Conservation (phyloP, 35 echinoderm and acorn worm species). For the Apostichopus parvimensis region DNA sequence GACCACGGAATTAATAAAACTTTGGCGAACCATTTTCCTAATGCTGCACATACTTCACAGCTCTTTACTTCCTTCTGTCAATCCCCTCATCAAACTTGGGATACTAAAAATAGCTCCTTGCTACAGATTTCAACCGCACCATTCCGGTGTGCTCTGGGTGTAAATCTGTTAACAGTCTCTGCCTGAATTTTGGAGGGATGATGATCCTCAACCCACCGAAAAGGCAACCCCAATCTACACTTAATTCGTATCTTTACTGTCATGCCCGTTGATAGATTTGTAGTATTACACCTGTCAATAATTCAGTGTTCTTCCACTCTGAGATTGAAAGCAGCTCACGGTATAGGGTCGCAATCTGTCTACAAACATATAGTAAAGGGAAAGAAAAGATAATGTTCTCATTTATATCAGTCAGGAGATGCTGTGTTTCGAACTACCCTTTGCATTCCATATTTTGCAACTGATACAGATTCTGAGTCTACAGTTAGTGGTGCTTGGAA, state of each 20-base stretch:
- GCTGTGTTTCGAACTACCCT: no score
- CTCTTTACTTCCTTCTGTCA: conserved; percentile 43
- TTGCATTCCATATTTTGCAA: no score
- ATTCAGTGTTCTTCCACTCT: conserved; percentile 37
- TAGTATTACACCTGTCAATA: conserved; percentile 14
- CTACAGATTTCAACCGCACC: conserved; percentile 72
- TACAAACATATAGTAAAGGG: no score
- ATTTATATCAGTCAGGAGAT: no score
- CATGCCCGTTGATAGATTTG: no score
- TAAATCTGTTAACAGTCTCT: conserved; percentile 67
- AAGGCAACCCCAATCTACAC: conserved; percentile 60
- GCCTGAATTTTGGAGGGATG: conserved; percentile 44
- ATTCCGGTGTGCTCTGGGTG: conserved; percentile 71
- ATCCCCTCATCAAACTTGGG: conserved; percentile 70
- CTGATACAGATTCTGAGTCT: no score
- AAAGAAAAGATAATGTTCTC: no score
- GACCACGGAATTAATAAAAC: conserved; percentile 63
- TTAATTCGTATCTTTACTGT: conserved; percentile 23
- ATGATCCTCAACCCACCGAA: conserved; percentile 66
- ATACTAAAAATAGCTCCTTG: conserved; percentile 74
- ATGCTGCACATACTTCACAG: conserved; percentile 49
- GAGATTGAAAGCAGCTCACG: no score
- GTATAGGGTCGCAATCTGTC: no score
- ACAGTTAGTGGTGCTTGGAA: no score
- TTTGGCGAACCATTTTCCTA: conserved; percentile 48